Evolutionary conservation across 92 coral and sea anemone genomes (phyloP).

Genomic region (Phenganax subtilis): DNA sequence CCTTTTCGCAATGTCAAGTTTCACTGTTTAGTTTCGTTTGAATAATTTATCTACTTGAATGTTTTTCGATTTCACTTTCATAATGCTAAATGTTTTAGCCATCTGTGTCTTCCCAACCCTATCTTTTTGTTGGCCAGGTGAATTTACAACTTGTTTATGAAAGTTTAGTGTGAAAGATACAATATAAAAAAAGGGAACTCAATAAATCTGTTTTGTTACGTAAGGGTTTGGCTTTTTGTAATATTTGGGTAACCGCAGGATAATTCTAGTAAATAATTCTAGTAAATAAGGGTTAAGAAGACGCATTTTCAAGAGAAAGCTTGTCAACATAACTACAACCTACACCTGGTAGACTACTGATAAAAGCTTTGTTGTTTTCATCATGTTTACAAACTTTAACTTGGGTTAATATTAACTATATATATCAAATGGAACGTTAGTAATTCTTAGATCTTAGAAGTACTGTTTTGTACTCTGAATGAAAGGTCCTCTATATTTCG

Average conservation of each 20-base stretch:
- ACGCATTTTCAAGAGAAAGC: not conserved
- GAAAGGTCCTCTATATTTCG: not conserved
- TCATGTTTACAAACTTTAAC: not conserved
- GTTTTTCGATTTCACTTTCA: not conserved
- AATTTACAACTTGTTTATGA: not conserved
- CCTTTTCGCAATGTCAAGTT: not conserved
- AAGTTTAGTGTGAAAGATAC: too few relatives aligned
- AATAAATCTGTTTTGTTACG: not conserved
- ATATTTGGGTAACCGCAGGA: constrained; percentile 12
- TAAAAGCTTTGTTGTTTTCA: not conserved
- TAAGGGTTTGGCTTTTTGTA: not conserved
- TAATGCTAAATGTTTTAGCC: not conserved
- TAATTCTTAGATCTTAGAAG: too few relatives aligned
- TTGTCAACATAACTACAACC: not conserved
- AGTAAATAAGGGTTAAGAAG: not conserved
- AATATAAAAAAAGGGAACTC: too few relatives aligned
- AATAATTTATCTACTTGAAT: not conserved
- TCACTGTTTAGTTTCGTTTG: not conserved
- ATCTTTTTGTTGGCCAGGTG: constrained; percentile 1
- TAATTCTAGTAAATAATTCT: not conserved
- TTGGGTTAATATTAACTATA: constrained; percentile 4
- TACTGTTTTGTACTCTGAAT: not conserved
- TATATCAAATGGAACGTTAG: not conserved
- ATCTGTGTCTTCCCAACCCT: not conserved
- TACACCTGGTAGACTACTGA: not conserved